Evolutionary conservation across 2,797 vertebrate species (phyloP).

Genomic region (Acropternis orthonyx): DNA sequence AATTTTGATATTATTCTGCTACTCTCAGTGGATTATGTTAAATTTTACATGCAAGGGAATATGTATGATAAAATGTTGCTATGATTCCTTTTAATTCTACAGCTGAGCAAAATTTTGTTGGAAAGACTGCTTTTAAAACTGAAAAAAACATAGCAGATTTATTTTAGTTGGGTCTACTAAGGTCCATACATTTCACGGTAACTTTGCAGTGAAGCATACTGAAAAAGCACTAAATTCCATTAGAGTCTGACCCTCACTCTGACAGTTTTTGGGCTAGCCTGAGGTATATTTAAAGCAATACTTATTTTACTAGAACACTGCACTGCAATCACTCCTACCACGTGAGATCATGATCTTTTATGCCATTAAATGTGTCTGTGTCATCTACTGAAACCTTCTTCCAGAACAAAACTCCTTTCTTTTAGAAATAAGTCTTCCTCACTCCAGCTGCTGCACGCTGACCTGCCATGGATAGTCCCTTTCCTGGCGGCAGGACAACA

Average conservation of each 20-base stretch:
- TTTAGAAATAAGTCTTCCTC: background rate
- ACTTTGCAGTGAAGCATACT: background rate
- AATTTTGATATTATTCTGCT: conserved; percentile 5
- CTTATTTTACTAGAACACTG: background rate
- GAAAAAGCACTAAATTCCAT: background rate
- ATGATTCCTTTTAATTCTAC: background rate
- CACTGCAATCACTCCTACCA: rapidly evolving
- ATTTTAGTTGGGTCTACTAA: conserved; percentile 28
- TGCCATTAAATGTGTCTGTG: background rate
- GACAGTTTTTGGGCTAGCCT: background rate
- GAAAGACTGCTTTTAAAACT: background rate
- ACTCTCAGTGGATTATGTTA: background rate
- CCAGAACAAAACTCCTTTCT: background rate
- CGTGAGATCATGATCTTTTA: background rate
- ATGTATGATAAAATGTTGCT: background rate
- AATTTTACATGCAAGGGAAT: background rate
- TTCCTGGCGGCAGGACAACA: background rate
- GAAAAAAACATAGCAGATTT: background rate
- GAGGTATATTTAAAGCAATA: background rate
- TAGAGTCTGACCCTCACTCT: background rate
- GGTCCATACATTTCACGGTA: background rate
- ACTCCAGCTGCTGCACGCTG: background rate
- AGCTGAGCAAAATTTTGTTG: background rate
- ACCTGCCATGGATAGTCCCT: background rate
- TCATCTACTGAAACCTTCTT: background rate